Evolutionary conservation across 2,797 vertebrate genomes (phyloP).

Genomic region (Phataginus tricuspis): DNA sequence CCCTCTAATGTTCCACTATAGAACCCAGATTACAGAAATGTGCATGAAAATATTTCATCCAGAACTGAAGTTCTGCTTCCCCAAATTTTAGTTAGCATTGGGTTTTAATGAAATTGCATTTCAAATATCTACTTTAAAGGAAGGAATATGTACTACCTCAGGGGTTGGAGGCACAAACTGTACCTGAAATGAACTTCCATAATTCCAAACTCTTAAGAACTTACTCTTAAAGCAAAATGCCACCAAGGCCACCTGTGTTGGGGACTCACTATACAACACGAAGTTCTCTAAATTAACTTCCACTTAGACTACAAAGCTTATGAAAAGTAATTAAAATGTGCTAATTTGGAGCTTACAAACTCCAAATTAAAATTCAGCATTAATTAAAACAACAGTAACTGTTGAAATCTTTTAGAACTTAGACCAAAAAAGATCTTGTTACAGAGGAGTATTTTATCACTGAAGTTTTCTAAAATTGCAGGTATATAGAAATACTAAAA

Average conservation of each 20-base stretch:
- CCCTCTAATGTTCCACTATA: not conserved
- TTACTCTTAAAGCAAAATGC: not conserved
- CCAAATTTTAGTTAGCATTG: not conserved
- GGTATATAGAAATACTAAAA: not conserved
- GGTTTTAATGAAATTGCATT: not conserved
- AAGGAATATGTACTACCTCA: not conserved
- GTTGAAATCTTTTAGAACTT: not conserved
- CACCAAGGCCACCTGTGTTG: not conserved
- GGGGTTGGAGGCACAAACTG: not conserved
- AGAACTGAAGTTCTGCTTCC: not conserved
- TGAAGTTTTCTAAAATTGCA: not conserved
- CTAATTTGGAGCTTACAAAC: not conserved
- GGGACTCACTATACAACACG: not conserved
- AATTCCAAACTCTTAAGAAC: not conserved
- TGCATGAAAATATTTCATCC: not conserved
- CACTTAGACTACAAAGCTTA: slow-evolving; percentile 32
- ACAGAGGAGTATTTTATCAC: slow-evolving; percentile 28
- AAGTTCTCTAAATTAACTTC: slow-evolving; percentile 12
- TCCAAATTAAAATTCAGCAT: slow-evolving; percentile 38
- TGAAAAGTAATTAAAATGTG: slow-evolving; percentile 50
- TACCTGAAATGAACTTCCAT: not conserved
- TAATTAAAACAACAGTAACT: slow-evolving; percentile 12
- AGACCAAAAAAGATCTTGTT: slow-evolving; percentile 28
- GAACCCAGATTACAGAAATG: not conserved
- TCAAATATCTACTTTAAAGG: not conserved